These are phyloP conservation scores for human (Homo sapiens) DNA, from an alignment of 2,113 vertebrate species.

Conservation along the genomic window GRCh38 chr5:118164501-118165000, in stretches of 20 bases:
- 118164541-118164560: not conserved
- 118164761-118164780: conserved; percentile 35
- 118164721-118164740: conserved; percentile 41
- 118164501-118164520: not conserved
- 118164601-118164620: not conserved
- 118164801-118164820: conserved; percentile 59
- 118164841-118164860: conserved; percentile 53
- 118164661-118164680: not conserved
- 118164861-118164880: conserved; percentile 42
- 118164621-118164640: not conserved
- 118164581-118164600: not conserved
- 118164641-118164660: not conserved
- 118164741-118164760: conserved; percentile 39
- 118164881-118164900: not conserved
- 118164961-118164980: not conserved
- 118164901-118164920: conserved; percentile 78
- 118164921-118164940: conserved; percentile 49
- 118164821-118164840: conserved; percentile 72
- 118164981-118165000: not conserved
- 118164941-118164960: conserved; percentile 33
- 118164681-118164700: not conserved
- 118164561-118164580: not conserved
- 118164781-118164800: conserved; percentile 56
- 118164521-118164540: not conserved
- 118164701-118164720: conserved; percentile 62